phyloP scores from a whole-genome alignment of 1,140 invertebrate genomes.

The Drosophila elegans region DNA sequence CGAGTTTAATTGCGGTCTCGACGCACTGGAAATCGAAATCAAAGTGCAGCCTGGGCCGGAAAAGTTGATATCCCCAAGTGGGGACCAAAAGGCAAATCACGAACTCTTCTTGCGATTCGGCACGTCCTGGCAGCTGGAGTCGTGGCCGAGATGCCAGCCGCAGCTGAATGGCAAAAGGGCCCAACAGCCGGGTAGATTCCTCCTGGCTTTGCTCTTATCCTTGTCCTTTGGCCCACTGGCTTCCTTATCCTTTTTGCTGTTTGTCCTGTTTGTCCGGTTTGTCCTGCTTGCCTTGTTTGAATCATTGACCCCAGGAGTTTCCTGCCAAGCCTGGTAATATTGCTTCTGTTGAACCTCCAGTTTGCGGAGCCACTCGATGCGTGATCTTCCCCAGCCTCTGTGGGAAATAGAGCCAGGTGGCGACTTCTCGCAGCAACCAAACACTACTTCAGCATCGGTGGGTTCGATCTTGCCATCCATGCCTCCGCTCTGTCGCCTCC shows the following conservation, averaged over 20 bases:
- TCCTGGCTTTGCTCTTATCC: not conserved
- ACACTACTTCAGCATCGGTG: slow-evolving; percentile 54
- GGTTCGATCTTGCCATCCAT: slow-evolving; percentile 18
- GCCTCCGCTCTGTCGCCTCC: slow-evolving; percentile 23
- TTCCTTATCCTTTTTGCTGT: not conserved
- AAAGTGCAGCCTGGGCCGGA: slow-evolving; percentile 26
- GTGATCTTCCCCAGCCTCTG: slow-evolving; percentile 50
- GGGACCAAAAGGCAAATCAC: slow-evolving; percentile 19
- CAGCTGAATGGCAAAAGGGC: slow-evolving; percentile 30
- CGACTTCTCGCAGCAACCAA: slow-evolving; percentile 13
- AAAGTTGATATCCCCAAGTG: slow-evolving; percentile 12
- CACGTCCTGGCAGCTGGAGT: slow-evolving; percentile 19
- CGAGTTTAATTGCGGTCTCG: slow-evolving; percentile 50
- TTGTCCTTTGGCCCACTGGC: not conserved
- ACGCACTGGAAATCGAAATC: slow-evolving; percentile 34
- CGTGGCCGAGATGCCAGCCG: not conserved
- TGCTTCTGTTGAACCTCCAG: slow-evolving; percentile 33
- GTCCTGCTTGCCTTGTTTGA: not conserved
- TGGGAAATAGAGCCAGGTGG: not conserved
- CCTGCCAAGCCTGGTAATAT: not conserved
- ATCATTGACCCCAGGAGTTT: not conserved
- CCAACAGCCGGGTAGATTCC: slow-evolving; percentile 19
- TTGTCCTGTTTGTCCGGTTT: not conserved
- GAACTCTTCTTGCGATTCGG: slow-evolving; percentile 5
- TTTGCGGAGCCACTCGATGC: slow-evolving; percentile 57